Evolutionary conservation across 2,888 invertebrate species (phyloP).

Genomic region (Pristionchus mayeri): DNA sequence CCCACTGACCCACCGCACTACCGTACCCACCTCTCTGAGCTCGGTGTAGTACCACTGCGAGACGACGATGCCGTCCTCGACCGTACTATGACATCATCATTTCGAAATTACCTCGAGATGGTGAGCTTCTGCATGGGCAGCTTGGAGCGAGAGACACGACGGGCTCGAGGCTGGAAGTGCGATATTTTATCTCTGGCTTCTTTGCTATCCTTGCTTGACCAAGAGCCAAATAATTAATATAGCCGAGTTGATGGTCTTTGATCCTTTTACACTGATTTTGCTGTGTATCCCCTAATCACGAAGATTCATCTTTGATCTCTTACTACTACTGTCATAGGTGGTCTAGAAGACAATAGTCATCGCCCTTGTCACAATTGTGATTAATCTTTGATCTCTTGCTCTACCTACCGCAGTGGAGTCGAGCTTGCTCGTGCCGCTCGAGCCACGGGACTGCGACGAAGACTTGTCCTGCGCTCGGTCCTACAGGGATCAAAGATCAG

Average conservation of each 20-base stretch:
- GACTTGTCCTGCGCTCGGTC: constrained; percentile 7
- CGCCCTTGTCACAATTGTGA: no score
- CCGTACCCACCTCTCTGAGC: background rate
- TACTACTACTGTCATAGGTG: no score
- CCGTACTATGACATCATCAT: background rate
- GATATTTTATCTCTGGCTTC: background rate
- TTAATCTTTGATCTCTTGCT: no score
- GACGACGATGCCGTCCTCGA: constrained; percentile 45
- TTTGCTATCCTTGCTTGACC: no score
- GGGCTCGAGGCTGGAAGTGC: background rate
- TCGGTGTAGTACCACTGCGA: constrained; percentile 44
- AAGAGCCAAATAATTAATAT: no score
- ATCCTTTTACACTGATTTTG: no score
- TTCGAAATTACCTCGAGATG: constrained; percentile 33
- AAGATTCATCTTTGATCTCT: no score
- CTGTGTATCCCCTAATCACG: no score
- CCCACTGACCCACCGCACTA: no score
- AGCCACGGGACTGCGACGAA: background rate
- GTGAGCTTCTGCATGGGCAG: constrained; percentile 41
- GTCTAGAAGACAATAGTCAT: no score
- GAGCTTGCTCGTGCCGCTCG: background rate
- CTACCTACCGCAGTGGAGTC: background rate
- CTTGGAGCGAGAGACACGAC: constrained; percentile 6
- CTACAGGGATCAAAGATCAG: constrained; percentile 27
- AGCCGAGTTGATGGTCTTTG: no score